phyloP scores from a whole-genome alignment of 2,797 vertebrate genomes.

The Gambelia wislizenii region DNA sequence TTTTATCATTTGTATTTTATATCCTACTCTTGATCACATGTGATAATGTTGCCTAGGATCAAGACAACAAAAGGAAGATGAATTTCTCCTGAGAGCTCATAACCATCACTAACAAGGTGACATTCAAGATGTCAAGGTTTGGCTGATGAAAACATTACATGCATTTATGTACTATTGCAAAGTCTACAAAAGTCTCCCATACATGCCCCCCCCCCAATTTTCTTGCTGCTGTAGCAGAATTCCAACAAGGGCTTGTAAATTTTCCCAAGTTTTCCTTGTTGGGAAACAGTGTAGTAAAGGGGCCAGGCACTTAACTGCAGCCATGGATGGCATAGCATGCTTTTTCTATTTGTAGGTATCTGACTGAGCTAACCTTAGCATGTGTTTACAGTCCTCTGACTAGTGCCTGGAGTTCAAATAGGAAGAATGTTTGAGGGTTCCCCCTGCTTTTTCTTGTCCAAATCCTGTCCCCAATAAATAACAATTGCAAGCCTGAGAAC shows the following conservation, averaged over 20 bases:
- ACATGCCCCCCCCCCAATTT: neutral
- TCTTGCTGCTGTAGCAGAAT: neutral
- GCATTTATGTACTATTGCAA: neutral
- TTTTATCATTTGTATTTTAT: too few species aligned
- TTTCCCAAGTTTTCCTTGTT: constrained; percentile 30
- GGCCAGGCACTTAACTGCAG: neutral
- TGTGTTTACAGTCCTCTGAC: constrained; percentile 26
- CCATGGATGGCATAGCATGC: neutral
- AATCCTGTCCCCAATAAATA: constrained; percentile 35
- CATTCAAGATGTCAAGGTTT: neutral
- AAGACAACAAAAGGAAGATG: neutral
- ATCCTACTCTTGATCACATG: too few species aligned
- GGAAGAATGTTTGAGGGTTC: constrained; percentile 1
- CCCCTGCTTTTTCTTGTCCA: neutral
- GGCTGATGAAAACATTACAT: neutral
- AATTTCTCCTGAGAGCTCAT: neutral
- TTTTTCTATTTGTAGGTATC: neutral
- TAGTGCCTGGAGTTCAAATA: neutral
- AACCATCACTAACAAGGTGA: neutral
- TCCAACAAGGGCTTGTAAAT: neutral
- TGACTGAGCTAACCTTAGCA: neutral
- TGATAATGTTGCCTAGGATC: neutral
- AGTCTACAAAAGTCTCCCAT: neutral
- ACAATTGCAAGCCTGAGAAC: neutral
- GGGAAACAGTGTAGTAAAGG: neutral